These are phyloP conservation scores for Mirounga angustirostris DNA, from an alignment of 2,113 vertebrate genomes.

Conservation along the genomic window DNA sequence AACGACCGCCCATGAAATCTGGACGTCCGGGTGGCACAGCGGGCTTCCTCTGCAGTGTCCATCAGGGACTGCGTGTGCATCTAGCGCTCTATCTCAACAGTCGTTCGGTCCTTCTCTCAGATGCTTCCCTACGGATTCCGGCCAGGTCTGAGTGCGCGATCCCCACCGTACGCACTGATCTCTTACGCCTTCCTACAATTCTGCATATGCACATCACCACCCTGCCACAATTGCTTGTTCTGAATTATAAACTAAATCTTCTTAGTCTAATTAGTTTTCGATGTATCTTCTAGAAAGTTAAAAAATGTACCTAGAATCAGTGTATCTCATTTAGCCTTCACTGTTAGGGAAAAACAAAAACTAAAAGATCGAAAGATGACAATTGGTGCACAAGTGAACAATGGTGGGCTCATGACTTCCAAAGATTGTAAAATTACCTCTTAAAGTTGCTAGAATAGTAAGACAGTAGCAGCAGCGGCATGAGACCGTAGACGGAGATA, in stretches of 20 bases:
- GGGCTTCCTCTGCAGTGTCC: slow-evolving; percentile 85
- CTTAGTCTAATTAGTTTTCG: slow-evolving; percentile 84
- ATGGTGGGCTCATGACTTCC: slow-evolving; percentile 83
- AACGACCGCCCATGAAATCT: slow-evolving; percentile 84
- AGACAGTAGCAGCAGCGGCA: slow-evolving; percentile 88
- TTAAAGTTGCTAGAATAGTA: slow-evolving; percentile 85
- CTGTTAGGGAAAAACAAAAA: slow-evolving; percentile 81
- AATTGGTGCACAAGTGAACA: slow-evolving; percentile 80
- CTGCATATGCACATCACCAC: slow-evolving; percentile 88
- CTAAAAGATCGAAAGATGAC: slow-evolving; percentile 75
- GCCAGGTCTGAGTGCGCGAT: slow-evolving; percentile 82
- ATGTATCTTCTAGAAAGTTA: slow-evolving; percentile 86
- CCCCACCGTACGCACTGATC: slow-evolving; percentile 83
- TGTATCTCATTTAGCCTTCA: slow-evolving; percentile 82
- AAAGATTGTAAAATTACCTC: slow-evolving; percentile 85
- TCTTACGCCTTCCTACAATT: slow-evolving; percentile 85
- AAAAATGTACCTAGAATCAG: slow-evolving; percentile 81
- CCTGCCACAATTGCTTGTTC: slow-evolving; percentile 76
- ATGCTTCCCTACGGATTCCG: slow-evolving; percentile 82
- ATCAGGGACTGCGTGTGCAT: slow-evolving; percentile 76
- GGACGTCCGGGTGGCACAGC: slow-evolving; percentile 79
- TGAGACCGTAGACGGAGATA: slow-evolving; percentile 86
- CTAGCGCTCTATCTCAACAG: slow-evolving; percentile 70
- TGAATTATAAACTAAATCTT: slow-evolving; percentile 79
- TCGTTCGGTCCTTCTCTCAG: slow-evolving; percentile 83